Conservation (phyloP, 2,797 vertebrate genomes). For the Centropyge bicolor region DNA sequence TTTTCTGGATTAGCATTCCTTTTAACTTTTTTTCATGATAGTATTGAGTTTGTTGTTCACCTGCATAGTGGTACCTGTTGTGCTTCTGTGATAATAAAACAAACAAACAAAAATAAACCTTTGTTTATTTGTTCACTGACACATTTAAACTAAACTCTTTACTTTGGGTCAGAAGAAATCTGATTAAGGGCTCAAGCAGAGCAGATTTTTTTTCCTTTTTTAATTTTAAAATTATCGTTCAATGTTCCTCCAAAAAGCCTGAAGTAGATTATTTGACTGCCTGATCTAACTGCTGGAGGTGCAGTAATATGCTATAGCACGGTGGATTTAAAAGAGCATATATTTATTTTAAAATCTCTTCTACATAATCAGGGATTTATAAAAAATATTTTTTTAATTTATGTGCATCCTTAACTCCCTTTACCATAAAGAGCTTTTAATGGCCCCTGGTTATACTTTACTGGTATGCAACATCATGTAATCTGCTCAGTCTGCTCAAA, state of each 20-base stretch:
- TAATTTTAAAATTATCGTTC: background rate
- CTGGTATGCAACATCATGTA: background rate
- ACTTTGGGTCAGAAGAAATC: background rate
- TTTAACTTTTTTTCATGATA: constrained; percentile 65
- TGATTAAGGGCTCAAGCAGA: background rate
- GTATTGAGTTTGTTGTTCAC: constrained; percentile 78
- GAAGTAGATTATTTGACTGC: background rate
- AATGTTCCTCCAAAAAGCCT: background rate
- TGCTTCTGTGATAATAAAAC: constrained; percentile 89
- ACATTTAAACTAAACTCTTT: background rate
- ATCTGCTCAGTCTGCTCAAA: background rate
- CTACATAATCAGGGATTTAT: background rate
- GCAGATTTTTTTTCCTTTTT: background rate
- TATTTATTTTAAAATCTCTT: background rate
- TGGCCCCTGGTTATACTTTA: background rate
- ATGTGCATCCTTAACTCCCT: background rate
- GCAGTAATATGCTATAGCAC: background rate
- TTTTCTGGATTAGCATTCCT: constrained; percentile 77
- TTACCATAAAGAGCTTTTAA: background rate
- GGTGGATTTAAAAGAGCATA: background rate
- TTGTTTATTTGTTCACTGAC: background rate
- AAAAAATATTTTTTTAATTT: background rate
- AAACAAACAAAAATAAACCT: constrained; percentile 43
- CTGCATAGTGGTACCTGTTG: constrained; percentile 86
- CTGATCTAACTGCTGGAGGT: background rate